phyloP scores from a whole-genome alignment of 2,113 vertebrate species.

The Microcebus murinus region DNA sequence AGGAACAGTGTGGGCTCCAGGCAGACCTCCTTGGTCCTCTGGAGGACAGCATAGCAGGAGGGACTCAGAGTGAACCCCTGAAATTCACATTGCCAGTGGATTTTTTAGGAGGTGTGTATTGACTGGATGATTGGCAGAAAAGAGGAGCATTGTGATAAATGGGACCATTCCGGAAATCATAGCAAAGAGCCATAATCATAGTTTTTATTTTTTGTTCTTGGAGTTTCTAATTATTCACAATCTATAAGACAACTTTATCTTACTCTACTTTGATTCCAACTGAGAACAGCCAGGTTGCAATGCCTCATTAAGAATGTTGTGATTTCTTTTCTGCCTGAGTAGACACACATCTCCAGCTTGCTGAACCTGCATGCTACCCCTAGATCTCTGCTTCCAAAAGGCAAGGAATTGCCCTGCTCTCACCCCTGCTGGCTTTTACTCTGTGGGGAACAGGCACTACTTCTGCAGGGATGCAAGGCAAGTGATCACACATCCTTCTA shows the following conservation, averaged over 20 bases:
- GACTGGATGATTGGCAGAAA: not conserved
- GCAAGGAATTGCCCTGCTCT: not conserved
- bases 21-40: accelerated
- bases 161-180: slow-evolving; percentile 11
- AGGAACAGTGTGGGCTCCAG: not conserved
- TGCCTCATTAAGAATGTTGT: slow-evolving; percentile 47
- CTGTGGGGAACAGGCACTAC: not conserved
- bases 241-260: slow-evolving; percentile 11
- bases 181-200: not conserved
- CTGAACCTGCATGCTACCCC: not conserved
- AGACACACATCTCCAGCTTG: not conserved
- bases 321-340: slow-evolving; percentile 44
- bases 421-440: not conserved
- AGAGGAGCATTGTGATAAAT: not conserved
- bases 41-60: not conserved
- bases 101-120: not conserved
- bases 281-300: slow-evolving; percentile 48
- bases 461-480: not conserved
- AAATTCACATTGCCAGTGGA: not conserved
- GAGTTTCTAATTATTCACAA: slow-evolving; percentile 60
- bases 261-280: slow-evolving; percentile 60
- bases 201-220: not conserved
- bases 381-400: not conserved
- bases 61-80: not conserved
- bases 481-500: not conserved